phyloP scores from a whole-genome alignment of 2,888 invertebrate species.

The Eugnorisma glareosa region DNA sequence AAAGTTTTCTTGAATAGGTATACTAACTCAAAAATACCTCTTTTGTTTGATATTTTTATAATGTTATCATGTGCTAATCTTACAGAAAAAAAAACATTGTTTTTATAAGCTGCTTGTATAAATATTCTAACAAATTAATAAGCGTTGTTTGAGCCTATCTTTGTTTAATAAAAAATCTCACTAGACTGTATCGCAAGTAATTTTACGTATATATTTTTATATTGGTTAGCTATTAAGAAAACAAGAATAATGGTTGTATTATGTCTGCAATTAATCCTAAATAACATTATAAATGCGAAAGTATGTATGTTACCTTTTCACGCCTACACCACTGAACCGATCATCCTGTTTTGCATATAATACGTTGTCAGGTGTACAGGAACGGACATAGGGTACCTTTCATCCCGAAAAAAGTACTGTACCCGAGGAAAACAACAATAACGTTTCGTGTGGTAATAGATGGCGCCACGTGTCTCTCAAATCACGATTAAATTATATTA shows the following conservation, averaged over 20 bases:
- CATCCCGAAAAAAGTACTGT: too few species aligned
- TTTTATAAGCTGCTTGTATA: constrained; percentile 29
- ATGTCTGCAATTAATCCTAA: neutral
- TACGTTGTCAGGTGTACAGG: too few species aligned
- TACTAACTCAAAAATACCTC: constrained; percentile 13
- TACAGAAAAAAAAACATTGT: constrained; percentile 27
- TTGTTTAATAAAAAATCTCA: constrained; percentile 16
- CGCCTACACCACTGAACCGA: too few species aligned
- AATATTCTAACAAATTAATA: constrained; percentile 26
- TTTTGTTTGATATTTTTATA: constrained; percentile 24
- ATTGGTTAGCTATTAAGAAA: neutral
- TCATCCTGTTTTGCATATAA: too few species aligned
- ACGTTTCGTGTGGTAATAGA: too few species aligned
- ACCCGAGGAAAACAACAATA: too few species aligned
- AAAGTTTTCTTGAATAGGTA: too few species aligned
- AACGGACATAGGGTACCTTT: too few species aligned
- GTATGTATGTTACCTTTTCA: too few species aligned
- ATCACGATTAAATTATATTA: too few species aligned
- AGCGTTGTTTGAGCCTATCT: constrained; percentile 18
- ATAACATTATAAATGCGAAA: too few species aligned
- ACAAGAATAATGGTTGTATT: neutral
- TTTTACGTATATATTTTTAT: neutral
- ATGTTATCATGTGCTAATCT: constrained; percentile 35
- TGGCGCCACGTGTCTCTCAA: too few species aligned
- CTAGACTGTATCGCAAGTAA: neutral